A percentile compares a stretch with the other conserved stretches of the same genome.
These are phyloP conservation scores for Neolamprologus fasciatus DNA, from an alignment of 2,113 vertebrate genomes.

Conservation along the genomic window DNA sequence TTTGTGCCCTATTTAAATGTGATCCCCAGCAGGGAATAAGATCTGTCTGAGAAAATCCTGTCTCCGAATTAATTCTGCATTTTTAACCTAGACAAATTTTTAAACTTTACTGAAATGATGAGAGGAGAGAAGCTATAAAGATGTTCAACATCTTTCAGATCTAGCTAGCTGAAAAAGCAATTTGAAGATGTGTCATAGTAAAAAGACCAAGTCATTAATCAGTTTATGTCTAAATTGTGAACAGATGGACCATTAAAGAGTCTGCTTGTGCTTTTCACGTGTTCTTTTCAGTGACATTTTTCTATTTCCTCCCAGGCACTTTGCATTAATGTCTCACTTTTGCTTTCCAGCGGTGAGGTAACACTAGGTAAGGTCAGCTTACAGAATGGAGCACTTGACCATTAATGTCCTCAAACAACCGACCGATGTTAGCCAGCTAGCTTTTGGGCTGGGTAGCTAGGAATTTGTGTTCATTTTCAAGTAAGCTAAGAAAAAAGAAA, in stretches of 20 bases:
- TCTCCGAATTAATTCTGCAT: not conserved
- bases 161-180: not conserved
- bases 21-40: not conserved
- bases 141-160: not conserved
- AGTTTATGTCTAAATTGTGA: not conserved
- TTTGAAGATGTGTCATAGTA: not conserved
- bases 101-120: not conserved
- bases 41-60: slow-evolving; percentile 13
- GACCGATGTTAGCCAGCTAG: not conserved
- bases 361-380: not conserved
- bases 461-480: not conserved
- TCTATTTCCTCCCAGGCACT: not conserved
- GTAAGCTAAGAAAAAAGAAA: not conserved
- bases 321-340: not conserved
- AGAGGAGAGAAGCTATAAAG: not conserved
- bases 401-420: not conserved
- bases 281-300: not conserved
- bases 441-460: not conserved
- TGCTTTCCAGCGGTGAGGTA: not conserved
- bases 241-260: not conserved
- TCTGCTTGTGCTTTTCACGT: not conserved
- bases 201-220: not conserved
- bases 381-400: not conserved
- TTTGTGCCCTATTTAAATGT: slow-evolving; percentile 19
- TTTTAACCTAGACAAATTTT: not conserved